phyloP scores from a whole-genome alignment of 2,113 vertebrate genomes.

The Hoplias malabaricus region DNA sequence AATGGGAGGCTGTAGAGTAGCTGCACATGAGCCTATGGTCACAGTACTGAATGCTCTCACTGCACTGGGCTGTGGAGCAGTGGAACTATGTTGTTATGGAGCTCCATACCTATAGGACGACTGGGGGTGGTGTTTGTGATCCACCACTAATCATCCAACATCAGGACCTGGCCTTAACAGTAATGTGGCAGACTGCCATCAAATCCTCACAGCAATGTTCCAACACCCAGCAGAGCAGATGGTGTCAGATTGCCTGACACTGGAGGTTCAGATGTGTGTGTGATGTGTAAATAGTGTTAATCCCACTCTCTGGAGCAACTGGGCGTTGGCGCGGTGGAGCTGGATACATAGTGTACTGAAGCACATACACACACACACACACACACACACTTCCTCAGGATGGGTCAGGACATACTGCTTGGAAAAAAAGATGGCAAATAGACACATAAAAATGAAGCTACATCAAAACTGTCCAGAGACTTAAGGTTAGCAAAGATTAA shows the following conservation, averaged over 20 bases:
- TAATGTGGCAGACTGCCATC: too few species aligned
- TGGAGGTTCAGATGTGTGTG: background rate
- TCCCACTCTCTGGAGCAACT: background rate
- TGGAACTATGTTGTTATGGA: too few species aligned
- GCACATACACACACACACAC: background rate
- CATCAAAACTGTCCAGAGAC: constrained; percentile 12
- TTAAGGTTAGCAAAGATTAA: constrained; percentile 7
- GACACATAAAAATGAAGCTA: constrained; percentile 6
- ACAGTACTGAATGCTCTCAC: too few species aligned
- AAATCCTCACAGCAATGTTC: background rate
- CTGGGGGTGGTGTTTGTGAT: too few species aligned
- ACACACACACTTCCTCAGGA: constrained; percentile 19
- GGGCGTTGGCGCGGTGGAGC: background rate
- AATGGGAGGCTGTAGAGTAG: too few species aligned
- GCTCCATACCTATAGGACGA: too few species aligned
- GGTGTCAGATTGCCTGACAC: too few species aligned
- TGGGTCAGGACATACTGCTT: background rate
- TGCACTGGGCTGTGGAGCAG: too few species aligned
- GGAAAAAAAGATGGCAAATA: background rate
- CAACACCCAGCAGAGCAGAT: too few species aligned
- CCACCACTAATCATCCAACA: too few species aligned
- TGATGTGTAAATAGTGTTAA: background rate
- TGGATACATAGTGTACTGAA: background rate
- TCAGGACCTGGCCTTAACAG: too few species aligned
- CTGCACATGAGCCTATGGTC: too few species aligned